A percentile compares a stretch with the other conserved stretches of the same genome.
Evolutionary conservation across 2,888 invertebrate genomes (phyloP).

Genomic region (Hoplodrina ambigua): DNA sequence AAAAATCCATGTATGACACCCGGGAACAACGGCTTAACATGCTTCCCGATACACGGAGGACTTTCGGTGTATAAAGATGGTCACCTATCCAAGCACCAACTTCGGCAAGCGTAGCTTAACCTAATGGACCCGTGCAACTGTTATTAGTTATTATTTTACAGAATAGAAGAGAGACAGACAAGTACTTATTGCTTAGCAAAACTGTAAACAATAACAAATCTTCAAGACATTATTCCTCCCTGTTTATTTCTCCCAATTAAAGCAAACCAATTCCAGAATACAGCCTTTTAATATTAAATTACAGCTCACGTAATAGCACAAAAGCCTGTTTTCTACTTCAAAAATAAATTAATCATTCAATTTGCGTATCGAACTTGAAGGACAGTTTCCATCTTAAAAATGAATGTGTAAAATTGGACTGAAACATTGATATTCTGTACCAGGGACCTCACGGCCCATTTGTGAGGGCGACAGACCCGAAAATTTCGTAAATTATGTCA

Average conservation of each 20-base stretch:
- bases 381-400: conserved; percentile 68
- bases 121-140: too few species aligned
- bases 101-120: too few species aligned
- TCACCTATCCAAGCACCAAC: too few species aligned
- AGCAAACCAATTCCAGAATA: background rate
- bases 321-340: conserved; percentile 22
- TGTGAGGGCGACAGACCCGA: conserved; percentile 71
- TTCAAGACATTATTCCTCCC: background rate
- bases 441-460: conserved; percentile 71
- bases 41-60: too few species aligned
- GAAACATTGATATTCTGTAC: conserved; percentile 70
- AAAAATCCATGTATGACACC: too few species aligned
- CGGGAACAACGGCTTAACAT: too few species aligned
- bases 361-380: conserved; percentile 53
- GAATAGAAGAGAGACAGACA: too few species aligned
- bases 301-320: background rate
- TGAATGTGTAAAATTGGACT: conserved; percentile 67
- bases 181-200: background rate
- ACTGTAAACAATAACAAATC: background rate
- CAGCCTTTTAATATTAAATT: conserved; percentile 1
- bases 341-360: conserved; percentile 54
- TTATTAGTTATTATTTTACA: too few species aligned
- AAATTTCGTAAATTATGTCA: conserved; percentile 77
- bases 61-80: too few species aligned
- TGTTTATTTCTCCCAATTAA: conserved; percentile 2